Conservation (phyloP, 2,888 invertebrate species). For the Harpagoxenus sublaevis region DNA sequence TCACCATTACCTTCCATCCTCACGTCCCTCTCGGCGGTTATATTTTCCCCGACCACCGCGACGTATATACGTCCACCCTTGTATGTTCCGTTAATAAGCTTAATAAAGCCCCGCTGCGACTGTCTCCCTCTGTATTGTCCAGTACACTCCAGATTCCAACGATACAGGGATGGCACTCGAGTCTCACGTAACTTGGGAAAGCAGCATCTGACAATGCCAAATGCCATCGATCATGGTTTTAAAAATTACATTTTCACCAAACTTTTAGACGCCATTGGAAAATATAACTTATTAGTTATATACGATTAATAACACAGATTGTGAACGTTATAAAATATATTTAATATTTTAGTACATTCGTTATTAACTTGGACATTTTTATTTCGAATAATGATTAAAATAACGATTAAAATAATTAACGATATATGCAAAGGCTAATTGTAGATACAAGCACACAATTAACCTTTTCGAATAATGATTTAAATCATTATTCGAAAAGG, state of each 20-base stretch:
- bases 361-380: background rate
- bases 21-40: constrained; percentile 62
- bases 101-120: constrained; percentile 80
- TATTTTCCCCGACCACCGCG: constrained; percentile 75
- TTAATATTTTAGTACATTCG: background rate
- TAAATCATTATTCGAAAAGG: background rate
- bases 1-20: constrained; percentile 68
- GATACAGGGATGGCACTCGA: constrained; percentile 74
- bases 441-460: too few species aligned
- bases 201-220: background rate
- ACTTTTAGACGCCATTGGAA: background rate
- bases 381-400: background rate
- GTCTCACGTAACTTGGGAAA: constrained; percentile 57
- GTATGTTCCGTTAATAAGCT: constrained; percentile 80
- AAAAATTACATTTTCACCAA: background rate
- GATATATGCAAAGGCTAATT: background rate
- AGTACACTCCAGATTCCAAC: constrained; percentile 72
- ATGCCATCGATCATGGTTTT: background rate
- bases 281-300: background rate
- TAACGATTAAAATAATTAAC: background rate
- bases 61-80: constrained; percentile 74
- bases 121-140: constrained; percentile 67
- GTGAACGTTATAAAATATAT: background rate
- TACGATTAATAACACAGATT: background rate
- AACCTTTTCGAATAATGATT: background rate